Conservation (phyloP, 2,888 invertebrate genomes). For the Ectropis crepuscularia region DNA sequence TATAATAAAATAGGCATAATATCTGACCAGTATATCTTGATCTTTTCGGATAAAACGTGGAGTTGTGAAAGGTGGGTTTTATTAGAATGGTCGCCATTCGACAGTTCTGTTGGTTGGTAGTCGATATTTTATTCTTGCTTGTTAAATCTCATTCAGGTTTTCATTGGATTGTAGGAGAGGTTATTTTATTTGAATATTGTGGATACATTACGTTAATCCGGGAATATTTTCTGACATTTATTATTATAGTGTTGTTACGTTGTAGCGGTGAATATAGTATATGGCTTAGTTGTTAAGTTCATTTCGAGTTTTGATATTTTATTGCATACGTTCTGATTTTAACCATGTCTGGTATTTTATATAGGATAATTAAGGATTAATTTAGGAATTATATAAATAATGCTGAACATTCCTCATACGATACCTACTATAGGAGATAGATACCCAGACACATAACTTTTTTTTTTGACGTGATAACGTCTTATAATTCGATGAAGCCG, state of each 20-base stretch:
- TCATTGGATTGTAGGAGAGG: slow-evolving; percentile 59
- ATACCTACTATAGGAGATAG: no score
- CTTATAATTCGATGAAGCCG: no score
- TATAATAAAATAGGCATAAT: slow-evolving; percentile 64
- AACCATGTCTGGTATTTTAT: no score
- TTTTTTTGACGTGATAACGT: no score
- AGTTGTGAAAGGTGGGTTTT: slow-evolving; percentile 32
- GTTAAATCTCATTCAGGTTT: slow-evolving; percentile 76
- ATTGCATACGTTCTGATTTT: no score
- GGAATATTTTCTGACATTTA: slow-evolving; percentile 30
- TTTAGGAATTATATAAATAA: no score
- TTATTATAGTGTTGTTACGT: slow-evolving; percentile 20
- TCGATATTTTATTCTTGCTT: slow-evolving; percentile 78
- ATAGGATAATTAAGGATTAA: no score
- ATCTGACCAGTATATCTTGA: slow-evolving; percentile 50
- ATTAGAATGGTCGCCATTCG: slow-evolving; percentile 48
- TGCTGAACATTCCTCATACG: no score
- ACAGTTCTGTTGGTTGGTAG: slow-evolving; percentile 57
- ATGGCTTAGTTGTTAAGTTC: not conserved
- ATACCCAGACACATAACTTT: no score
- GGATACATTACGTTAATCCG: slow-evolving; percentile 47
- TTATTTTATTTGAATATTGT: slow-evolving; percentile 55
- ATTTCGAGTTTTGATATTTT: not conserved
- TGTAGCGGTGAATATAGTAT: slow-evolving; percentile 1
- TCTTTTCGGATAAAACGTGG: slow-evolving; percentile 21